Conservation (phyloP, 2,888 invertebrate genomes). For the Apodemia hepburni region DNA sequence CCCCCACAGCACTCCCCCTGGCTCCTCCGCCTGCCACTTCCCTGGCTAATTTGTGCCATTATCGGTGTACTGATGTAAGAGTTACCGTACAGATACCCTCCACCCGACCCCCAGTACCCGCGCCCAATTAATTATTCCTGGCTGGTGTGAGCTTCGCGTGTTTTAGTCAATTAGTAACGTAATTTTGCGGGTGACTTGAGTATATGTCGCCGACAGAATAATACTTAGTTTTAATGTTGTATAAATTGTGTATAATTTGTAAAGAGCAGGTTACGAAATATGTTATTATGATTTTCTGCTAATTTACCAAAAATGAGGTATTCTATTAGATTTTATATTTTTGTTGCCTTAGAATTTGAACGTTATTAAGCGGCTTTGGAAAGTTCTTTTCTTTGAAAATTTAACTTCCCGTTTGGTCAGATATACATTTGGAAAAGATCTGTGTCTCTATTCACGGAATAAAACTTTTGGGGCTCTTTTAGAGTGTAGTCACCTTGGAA, state of each 20-base stretch:
- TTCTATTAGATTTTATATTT: too few species aligned
- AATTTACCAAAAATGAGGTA: too few species aligned
- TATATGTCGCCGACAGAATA: constrained; percentile 65
- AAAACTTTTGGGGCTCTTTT: too few species aligned
- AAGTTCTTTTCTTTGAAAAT: too few species aligned
- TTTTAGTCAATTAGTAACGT: constrained; percentile 80
- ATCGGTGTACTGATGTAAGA: constrained; percentile 81
- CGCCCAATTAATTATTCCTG: constrained; percentile 71
- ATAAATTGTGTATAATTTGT: constrained; percentile 29
- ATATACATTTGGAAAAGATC: too few species aligned
- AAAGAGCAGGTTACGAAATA: not conserved
- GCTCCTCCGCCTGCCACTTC: constrained; percentile 65
- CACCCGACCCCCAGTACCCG: constrained; percentile 39
- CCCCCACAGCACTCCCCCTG: constrained; percentile 42
- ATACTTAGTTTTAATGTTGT: constrained; percentile 52
- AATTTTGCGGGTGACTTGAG: constrained; percentile 79
- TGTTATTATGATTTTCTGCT: not conserved
- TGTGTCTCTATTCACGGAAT: too few species aligned
- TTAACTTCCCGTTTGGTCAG: too few species aligned
- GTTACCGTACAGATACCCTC: constrained; percentile 76
- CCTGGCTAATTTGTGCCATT: constrained; percentile 80
- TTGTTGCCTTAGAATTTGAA: too few species aligned
- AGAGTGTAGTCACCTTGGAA: too few species aligned
- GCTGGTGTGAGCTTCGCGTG: constrained; percentile 79
- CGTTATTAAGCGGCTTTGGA: too few species aligned